These are phyloP conservation scores for Climacteris rufus DNA, from an alignment of 2,113 vertebrate genomes.

Conservation along the genomic window DNA sequence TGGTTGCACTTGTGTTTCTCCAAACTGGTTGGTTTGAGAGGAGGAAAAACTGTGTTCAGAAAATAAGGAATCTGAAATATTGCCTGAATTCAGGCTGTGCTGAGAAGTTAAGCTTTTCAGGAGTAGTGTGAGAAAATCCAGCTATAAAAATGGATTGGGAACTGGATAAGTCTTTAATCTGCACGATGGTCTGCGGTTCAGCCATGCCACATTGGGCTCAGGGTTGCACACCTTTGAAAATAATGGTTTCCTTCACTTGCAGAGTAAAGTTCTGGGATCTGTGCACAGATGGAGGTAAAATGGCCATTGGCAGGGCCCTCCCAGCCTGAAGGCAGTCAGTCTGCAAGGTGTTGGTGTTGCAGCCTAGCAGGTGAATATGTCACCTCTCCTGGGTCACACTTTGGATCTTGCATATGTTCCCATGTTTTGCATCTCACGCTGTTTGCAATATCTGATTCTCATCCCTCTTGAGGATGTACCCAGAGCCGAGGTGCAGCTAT, in stretches of 20 bases:
- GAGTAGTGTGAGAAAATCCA: neutral
- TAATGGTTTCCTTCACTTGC: neutral
- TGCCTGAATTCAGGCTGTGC: neutral
- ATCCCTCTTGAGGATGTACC: neutral
- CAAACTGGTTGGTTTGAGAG: neutral
- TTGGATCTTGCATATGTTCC: neutral
- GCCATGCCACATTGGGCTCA: neutral
- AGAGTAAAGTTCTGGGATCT: neutral
- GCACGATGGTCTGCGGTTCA: neutral
- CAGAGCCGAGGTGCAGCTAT: neutral
- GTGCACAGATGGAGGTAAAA: neutral
- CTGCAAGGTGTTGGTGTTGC: neutral
- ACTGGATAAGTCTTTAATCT: neutral
- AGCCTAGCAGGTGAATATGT: neutral
- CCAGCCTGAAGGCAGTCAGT: neutral
- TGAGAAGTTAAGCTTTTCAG: neutral
- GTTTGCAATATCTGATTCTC: neutral
- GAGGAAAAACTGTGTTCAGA: neutral
- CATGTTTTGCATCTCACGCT: neutral
- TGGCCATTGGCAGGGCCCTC: rapidly evolving
- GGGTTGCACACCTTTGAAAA: neutral
- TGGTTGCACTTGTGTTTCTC: neutral
- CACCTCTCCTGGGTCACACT: neutral
- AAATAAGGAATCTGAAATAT: neutral
- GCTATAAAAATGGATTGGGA: neutral